Base-by-base conservation (phyloP, 2,888 invertebrate species). In the Ophioninae sp. region DNA sequence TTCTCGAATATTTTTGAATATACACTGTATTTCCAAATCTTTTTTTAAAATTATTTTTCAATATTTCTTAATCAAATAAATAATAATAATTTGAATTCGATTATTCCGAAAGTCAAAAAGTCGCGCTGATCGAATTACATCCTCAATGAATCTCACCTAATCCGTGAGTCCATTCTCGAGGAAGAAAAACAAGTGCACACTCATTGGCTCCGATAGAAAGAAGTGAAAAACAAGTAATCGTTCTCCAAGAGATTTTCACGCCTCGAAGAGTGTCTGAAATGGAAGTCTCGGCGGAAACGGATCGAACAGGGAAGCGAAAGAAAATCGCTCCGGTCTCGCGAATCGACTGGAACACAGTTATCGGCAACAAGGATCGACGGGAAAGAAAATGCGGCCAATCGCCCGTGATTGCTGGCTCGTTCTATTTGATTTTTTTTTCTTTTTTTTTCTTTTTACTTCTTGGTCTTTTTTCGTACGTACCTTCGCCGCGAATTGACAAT, bases 171-270 rank as follows among this genome's bases (percentile, higher is more conserved):
- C 30, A n/a, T 56, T 69, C 23, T 7, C 37, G 56, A 8, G 61
- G 44, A 44, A 44, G 8, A 67, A 64, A 37, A 61, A 37, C 61
- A 65, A 56, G 56, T 67, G 5, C 20, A 61, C 20, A 73, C 62
- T 62, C n/a, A 62, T 44, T n/a, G n/a, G 39, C 20, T 23, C 23
- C n/a, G 50, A 13, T 20, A 56, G 21, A n/a, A 41, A 73, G 7
- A 30, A 59, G 17, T 13, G 21, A 57, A 41, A 64, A 69, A 75
- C 59, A 76, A 67, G 37, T 23, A 73, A 68, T 44, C 73, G 77
- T 77, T 67, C 65, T 72, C 50, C 59, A 13, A 2, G 23, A 57
- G 65, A 20, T 67, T 72, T 61, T 73, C 50, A 61, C 62, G 61
- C 57, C 62, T 50, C 41, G 78, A 57, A 10, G 77, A 73, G 61